Evolutionary conservation across 2,888 invertebrate species (phyloP), one percentile per base, ranked within the genome.

Genomic region (Tethea ocularis): DNA sequence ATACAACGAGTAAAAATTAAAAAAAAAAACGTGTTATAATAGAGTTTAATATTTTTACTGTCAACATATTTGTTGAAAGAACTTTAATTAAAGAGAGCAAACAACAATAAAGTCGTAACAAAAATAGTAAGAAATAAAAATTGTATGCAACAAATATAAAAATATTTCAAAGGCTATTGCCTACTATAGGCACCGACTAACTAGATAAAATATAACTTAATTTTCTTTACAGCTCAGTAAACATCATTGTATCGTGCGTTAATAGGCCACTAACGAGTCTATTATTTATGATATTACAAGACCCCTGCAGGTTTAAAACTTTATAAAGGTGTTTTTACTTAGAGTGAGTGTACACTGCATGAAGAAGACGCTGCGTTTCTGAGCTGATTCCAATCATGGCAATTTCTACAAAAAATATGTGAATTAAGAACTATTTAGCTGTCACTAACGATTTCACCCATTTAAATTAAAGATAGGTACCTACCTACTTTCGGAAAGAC

Each of bases 251-350:
- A 22, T 56, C 41, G 58, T 56, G 41, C 56, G 26, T 60, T 53
- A 33, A 57, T 58, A 20, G 46, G 53, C 57, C 59, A 51, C 60
- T 66, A 68, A 68, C 66, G 63, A 68, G 64, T 20, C 38, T 8
- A n/a, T 64, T 64, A 63, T 66, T 68, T 68, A 64, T 41, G 63
- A 41, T 64, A 57, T 60, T 61, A 53, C 46, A 20, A 46, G 46
- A 20, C 46, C 46, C 46, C 20, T 46, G 20, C 46, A 10, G 46
- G 46, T 46, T 46, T 46, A 2, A 8, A 8, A 20, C 8, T 1
- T 46, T 46, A 20, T 46, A n/a, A 46, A 46, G 10, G 46, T 46
- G 46, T 46, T 46, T 38, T 20, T 46, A 41, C n/a, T 41, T n/a
- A 46, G 17, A 46, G 46, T 20, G 46, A 20, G 1, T 46, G 0